Evolutionary conservation across 2,113 vertebrate species (phyloP).

Genomic region (Caretta caretta): DNA sequence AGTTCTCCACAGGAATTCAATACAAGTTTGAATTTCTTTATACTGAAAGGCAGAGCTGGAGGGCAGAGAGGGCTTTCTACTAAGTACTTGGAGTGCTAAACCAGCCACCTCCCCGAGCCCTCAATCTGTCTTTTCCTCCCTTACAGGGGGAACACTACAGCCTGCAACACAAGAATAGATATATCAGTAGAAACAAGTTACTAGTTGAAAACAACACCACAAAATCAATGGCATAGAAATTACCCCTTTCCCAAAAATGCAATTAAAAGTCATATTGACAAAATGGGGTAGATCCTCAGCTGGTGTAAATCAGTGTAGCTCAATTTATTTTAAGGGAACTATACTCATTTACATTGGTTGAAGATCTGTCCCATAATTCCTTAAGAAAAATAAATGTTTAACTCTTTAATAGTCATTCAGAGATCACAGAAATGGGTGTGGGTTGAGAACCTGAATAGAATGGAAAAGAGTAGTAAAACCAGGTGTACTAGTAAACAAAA

Average conservation of each 20-base stretch:
- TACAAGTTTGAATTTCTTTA: conserved; percentile 44
- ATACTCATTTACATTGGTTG: conserved; percentile 41
- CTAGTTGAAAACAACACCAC: conserved; percentile 55
- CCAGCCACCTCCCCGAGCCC: conserved; percentile 60
- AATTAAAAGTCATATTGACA: conserved; percentile 75
- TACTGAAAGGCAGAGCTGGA: conserved; percentile 59
- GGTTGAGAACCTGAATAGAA: neutral
- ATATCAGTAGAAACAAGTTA: conserved; percentile 53
- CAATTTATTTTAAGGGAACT: conserved; percentile 53
- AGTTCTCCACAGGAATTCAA: conserved; percentile 24
- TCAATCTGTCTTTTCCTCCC: conserved; percentile 49
- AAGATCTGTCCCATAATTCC: conserved; percentile 31
- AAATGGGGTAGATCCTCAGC: conserved; percentile 73
- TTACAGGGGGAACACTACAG: neutral
- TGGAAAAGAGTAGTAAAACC: neutral
- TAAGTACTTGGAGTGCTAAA: conserved; percentile 65
- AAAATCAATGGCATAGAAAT: conserved; percentile 69
- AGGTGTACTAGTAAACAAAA: conserved; percentile 65
- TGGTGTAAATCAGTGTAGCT: conserved; percentile 64
- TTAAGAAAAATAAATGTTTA: conserved; percentile 1
- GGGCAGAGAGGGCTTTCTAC: conserved; percentile 28
- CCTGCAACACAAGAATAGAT: conserved; percentile 58
- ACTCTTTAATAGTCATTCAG: neutral
- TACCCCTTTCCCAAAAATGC: conserved; percentile 66
- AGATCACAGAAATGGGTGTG: conserved; percentile 8